phyloP scores from a whole-genome alignment of 2,888 invertebrate species.

The Poecilobothrus nobilitatus region DNA sequence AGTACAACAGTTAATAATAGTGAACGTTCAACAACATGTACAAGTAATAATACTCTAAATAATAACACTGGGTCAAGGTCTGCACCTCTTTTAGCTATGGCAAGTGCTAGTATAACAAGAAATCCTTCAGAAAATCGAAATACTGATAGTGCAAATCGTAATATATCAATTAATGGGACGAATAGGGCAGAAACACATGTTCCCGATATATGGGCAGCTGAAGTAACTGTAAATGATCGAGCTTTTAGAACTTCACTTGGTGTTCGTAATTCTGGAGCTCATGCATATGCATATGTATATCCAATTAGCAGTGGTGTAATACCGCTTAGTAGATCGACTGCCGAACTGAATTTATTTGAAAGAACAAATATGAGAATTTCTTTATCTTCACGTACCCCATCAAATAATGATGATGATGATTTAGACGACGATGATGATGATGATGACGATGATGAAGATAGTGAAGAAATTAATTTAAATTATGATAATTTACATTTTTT shows the following conservation, averaged over 20 bases:
- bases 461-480: neutral
- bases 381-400: neutral
- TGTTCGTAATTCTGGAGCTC: slow-evolving; percentile 30
- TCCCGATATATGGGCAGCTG: slow-evolving; percentile 44
- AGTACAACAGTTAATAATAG: slow-evolving; percentile 18
- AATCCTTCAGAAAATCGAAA: neutral
- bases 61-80: slow-evolving; percentile 2
- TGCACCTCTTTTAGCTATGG: neutral
- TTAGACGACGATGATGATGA: neutral
- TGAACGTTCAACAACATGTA: slow-evolving; percentile 1
- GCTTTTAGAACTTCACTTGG: slow-evolving; percentile 36
- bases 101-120: neutral
- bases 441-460: neutral
- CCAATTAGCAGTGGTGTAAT: slow-evolving; percentile 43
- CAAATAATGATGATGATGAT: neutral
- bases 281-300: slow-evolving; percentile 41
- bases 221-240: slow-evolving; percentile 41
- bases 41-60: slow-evolving; percentile 11
- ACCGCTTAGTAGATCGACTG: slow-evolving; percentile 22
- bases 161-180: slow-evolving; percentile 11
- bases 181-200: slow-evolving; percentile 32
- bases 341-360: neutral
- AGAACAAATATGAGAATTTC: neutral
- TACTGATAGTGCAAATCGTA: neutral
- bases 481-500: neutral